Evolutionary conservation across 2,113 vertebrate genomes (phyloP), one percentile per base, ranked within the genome.

Genomic region (Xiphophorus hellerii): DNA sequence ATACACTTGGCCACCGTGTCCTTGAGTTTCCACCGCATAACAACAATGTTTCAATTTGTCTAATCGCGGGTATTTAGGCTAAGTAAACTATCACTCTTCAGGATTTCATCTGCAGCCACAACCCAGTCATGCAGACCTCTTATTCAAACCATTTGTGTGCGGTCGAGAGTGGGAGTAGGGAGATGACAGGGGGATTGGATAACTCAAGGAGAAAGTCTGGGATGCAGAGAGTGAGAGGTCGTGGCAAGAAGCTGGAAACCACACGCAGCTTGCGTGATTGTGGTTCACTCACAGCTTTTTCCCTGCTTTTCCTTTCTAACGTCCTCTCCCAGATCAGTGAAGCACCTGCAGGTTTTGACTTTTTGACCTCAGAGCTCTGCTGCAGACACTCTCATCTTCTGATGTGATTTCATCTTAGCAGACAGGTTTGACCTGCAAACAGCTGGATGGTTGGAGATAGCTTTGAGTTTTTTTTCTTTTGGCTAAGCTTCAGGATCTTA

Each of bases 61-160:
- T 94, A 95, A 95, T 95, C 93, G 85, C 91, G 95, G 94, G 87
- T 96, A 94, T 95, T 96, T 94, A 92, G 93, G 94, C 95, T 95
- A 94, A 96, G 94, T 95, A 96, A 97, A 95, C 95, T 92, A 89
- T 95, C 69, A 71, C 92, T 96, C 92, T 90, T 95, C 89, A 65
- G 93, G 76, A 87, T 91, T 91, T 90, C 83, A 71, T 95, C 84
- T 95, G 89, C 76, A 76, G 87, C 87, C 94, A 91, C 96, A 94
- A 96, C 94, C 95, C 95, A 96, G 93, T 85, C 93, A 84, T 92
- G 93, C 95, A 94, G 94, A 91, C 84, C 89, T 96, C 84, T 97
- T 93, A 97, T 96, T 96, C 92, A 95, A 97, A 97, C 95, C 96
- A 96, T 95, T 97, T 95, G 95, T 92, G 94, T 95, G 96, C 92